Percentiles rank a stretch among this genome's conserved stretches.
These are phyloP conservation scores for Cosmopolites sordidus DNA, from an alignment of 2,888 invertebrate genomes.

Conservation along the genomic window DNA sequence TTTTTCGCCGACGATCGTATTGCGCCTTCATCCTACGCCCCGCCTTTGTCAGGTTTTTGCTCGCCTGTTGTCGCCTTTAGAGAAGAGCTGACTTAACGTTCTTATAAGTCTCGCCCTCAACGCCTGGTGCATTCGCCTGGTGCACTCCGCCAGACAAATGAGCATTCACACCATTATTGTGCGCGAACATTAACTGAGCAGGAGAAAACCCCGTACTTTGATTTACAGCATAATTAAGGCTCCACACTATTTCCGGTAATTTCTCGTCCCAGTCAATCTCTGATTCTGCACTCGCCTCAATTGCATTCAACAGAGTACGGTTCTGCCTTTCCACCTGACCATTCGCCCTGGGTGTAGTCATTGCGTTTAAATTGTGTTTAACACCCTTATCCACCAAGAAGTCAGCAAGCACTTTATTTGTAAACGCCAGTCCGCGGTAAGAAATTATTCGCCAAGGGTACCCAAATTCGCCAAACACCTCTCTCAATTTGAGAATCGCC, in stretches of 20 bases:
- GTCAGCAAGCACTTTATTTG: conserved; percentile 6
- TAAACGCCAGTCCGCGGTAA: conserved; percentile 15
- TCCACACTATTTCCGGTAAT: conserved; percentile 34
- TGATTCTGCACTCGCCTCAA: conserved; percentile 30
- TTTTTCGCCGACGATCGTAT: too few species aligned
- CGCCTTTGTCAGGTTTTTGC: too few species aligned
- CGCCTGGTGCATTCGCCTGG: too few species aligned
- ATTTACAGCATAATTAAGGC: conserved; percentile 31
- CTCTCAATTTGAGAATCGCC: conserved; percentile 4
- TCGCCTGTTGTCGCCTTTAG: neutral
- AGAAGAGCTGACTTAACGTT: too few species aligned
- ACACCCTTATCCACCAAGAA: conserved; percentile 3
- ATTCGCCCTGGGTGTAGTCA: conserved; percentile 12
- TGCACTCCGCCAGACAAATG: neutral
- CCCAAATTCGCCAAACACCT: conserved; percentile 11
- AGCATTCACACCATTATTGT: neutral
- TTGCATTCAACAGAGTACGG: conserved; percentile 20
- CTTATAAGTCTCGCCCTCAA: too few species aligned
- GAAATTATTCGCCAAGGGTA: conserved; percentile 16
- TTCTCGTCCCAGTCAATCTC: conserved; percentile 35
- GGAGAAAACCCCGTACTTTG: conserved; percentile 13
- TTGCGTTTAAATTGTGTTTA: too few species aligned
- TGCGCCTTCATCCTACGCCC: too few species aligned
- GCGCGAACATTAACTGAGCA: neutral
- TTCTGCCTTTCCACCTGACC: conserved; percentile 15